Evolutionary conservation across 2,888 invertebrate species (phyloP).

Genomic region (Chymomyza fuscimana): DNA sequence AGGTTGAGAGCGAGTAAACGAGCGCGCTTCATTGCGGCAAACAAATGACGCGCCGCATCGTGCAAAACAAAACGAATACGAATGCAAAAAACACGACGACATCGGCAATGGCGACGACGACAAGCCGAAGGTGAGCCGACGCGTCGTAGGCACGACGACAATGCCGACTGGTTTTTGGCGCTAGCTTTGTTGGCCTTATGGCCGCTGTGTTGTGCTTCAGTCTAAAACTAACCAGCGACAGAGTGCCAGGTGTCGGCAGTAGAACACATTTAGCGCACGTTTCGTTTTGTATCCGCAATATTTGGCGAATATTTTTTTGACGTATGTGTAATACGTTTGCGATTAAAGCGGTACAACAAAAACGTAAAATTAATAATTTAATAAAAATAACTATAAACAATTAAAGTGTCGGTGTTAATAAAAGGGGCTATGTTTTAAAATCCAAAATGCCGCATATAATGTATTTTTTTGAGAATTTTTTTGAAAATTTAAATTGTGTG

Average conservation of each 20-base stretch:
- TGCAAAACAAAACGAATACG: constrained; percentile 23
- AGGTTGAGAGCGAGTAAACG: constrained; percentile 8
- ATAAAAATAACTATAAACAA: constrained; percentile 25
- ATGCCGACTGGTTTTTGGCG: constrained; percentile 45
- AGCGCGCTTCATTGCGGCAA: constrained; percentile 33
- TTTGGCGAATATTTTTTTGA: constrained; percentile 60
- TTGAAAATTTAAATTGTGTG: constrained; percentile 43
- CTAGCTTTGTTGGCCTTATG: constrained; percentile 17
- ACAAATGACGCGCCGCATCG: constrained; percentile 10
- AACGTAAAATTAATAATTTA: background rate
- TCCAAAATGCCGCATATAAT: too few relatives aligned
- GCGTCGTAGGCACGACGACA: constrained; percentile 30
- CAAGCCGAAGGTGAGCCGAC: constrained; percentile 3
- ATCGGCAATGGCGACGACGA: background rate
- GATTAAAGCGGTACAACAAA: background rate
- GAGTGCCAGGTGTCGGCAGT: constrained; percentile 43
- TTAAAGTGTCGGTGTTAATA: constrained; percentile 36
- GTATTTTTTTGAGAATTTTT: constrained; percentile 31
- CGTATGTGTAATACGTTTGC: constrained; percentile 54
- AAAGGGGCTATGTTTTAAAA: constrained; percentile 4
- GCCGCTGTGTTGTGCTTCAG: constrained; percentile 46
- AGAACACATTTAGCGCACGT: constrained; percentile 19
- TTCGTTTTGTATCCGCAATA: constrained; percentile 29
- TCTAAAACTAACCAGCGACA: constrained; percentile 55
- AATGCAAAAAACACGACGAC: constrained; percentile 17